Base-by-base conservation (phyloP, 1,140 invertebrate species). In the Drosophila teissieri region DNA sequence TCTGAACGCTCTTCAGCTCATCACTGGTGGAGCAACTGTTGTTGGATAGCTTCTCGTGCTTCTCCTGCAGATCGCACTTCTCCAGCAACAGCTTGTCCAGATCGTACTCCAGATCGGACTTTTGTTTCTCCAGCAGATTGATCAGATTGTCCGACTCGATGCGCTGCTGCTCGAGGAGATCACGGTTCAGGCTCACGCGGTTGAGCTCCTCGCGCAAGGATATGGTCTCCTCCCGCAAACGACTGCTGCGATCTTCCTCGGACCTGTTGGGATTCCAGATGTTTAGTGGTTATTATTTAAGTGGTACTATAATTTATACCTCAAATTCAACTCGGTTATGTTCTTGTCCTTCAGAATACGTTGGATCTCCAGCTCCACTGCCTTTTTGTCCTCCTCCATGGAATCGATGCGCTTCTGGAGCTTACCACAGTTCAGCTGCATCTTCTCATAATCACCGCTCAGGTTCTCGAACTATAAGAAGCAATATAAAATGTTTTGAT, bases 91-190 rank as follows among this genome's bases (percentile, higher is more conserved):
- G 92, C 57, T 95, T 93, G 77, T 97, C 96, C 40, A 97, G 79
- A 78, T 97, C 96, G 49, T 96, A 92, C 92, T 97, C 96, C 24
- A 96, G 89, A 61, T 97, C 96, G 51, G 95, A 94, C 93, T 96
- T 96, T 56, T 94, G 94, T 91, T 97, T 96, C 92, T 97, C 96
- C 73, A 96, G 94, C 78, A 95, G 94, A 24, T 94, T 93, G 15
- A 97, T 94, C 12, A 96, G 92, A 79, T 93, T 94, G 61, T 97
- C 96, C 0, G 94, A 94, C 91, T 97, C 96, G 19, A 95, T 78
- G 90, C 96, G 96, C 75, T 97, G 96, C 85, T 97, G 96, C 68
- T 97, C 96, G 2, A 97, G 90, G 82, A 97, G 93, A 85, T 97
- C 96, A 45, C 95, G 94, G 1, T 94, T 93, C 0, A 97, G 91